Evolutionary conservation across 2,888 invertebrate genomes (phyloP).

Genomic region (Dorcus hopei): DNA sequence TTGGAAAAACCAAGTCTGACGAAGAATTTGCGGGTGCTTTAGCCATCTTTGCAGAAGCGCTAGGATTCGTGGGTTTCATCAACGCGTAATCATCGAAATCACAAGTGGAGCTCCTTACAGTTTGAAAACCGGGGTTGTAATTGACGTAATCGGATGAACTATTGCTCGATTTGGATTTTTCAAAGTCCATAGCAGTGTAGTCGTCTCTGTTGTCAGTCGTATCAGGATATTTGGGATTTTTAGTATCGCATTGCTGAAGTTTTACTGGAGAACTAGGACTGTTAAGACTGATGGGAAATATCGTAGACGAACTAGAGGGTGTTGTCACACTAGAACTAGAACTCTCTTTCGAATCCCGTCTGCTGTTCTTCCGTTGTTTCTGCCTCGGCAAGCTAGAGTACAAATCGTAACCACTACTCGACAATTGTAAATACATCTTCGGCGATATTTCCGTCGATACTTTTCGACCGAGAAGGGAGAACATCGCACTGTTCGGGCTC

Average conservation of each 20-base stretch:
- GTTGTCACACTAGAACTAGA: slow-evolving; percentile 52
- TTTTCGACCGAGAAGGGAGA: slow-evolving; percentile 38
- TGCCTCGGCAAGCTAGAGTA: slow-evolving; percentile 51
- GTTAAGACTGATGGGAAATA: slow-evolving; percentile 67
- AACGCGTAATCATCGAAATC: slow-evolving; percentile 7
- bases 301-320: slow-evolving; percentile 59
- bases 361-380: slow-evolving; percentile 36
- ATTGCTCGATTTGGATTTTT: slow-evolving; percentile 13
- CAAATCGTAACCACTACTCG: slow-evolving; percentile 47
- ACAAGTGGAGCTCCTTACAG: not conserved
- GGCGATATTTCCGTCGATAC: slow-evolving; percentile 47
- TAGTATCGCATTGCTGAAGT: slow-evolving; percentile 20
- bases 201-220: slow-evolving; percentile 24
- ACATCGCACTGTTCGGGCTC: slow-evolving; percentile 28
- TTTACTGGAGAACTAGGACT: slow-evolving; percentile 65
- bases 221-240: slow-evolving; percentile 24
- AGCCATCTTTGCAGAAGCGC: slow-evolving; percentile 16
- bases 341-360: slow-evolving; percentile 50
- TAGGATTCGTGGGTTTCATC: slow-evolving; percentile 9
- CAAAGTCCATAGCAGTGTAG: slow-evolving; percentile 44
- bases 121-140: slow-evolving; percentile 32
- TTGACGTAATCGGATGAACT: slow-evolving; percentile 44
- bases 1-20: slow-evolving; percentile 42
- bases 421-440: slow-evolving; percentile 52
- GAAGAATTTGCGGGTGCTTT: slow-evolving; percentile 51